phyloP scores from a whole-genome alignment of 2,113 vertebrate genomes.

The Rhipidura dahli region DNA sequence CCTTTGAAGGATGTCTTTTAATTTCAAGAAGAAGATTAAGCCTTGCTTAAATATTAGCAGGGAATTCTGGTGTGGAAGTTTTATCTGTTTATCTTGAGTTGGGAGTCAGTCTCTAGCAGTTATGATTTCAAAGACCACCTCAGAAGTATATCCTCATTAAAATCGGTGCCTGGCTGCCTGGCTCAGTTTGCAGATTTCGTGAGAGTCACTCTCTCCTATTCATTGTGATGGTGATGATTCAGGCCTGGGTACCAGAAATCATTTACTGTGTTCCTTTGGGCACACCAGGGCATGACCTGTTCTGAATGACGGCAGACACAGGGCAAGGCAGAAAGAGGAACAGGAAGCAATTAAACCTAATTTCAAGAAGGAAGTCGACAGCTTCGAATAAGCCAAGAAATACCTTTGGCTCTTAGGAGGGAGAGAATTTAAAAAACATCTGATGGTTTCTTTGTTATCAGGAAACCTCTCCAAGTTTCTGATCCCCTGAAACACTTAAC shows the following conservation, averaged over 20 bases:
- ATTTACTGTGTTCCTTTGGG: neutral
- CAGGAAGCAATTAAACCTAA: neutral
- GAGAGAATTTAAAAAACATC: neutral
- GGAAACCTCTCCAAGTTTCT: neutral
- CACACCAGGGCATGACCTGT: neutral
- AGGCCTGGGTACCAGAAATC: neutral
- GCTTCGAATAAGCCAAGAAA: neutral
- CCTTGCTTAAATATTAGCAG: conserved; percentile 2
- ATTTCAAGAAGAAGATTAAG: neutral
- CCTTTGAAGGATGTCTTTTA: neutral
- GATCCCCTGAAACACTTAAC: neutral
- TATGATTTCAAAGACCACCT: conserved; percentile 1
- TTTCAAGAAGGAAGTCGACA: conserved; percentile 10
- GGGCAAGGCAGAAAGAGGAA: neutral
- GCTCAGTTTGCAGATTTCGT: neutral
- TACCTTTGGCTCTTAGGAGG: neutral
- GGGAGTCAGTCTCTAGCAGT: neutral
- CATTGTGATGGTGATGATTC: rapidly evolving
- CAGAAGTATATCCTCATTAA: neutral
- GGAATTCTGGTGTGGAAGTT: neutral
- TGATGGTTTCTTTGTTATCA: neutral
- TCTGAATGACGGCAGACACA: neutral
- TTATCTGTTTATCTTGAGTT: neutral
- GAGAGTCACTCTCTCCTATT: neutral
- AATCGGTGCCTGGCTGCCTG: neutral